Base-by-base conservation (phyloP, 2,797 vertebrate species). In the Chloroceryle inda region DNA sequence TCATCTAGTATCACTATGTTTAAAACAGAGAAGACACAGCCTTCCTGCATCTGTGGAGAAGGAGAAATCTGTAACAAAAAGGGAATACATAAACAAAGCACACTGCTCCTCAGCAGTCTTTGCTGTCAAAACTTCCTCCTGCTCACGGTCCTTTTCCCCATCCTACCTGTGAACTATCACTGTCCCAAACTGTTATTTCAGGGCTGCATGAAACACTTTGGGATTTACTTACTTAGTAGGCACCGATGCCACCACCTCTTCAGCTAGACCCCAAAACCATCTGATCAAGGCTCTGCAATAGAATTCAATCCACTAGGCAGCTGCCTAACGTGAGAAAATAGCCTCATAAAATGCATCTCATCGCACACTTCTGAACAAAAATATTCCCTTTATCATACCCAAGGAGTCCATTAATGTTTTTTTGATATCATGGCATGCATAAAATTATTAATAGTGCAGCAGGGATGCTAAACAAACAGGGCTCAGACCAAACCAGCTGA, bases 151-250 rank as follows among this genome's bases (percentile, higher is more conserved):
- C 38, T 47, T 80, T 93, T 91, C 87, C 69, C 81, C 67, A 20
- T 67, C 78, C 74, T 78, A 52, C 67, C 86, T 91, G 6, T 2
- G 92, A 94, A 96, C 74, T 88, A 67, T 47, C 90, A 61, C 81
- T 52, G 45, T 96, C 84, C 71, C 93, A 78, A 92, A 77, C 35
- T 64, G 79, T 92, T 98, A 95, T 93, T 97, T 97, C 89, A 94
- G 94, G 73, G 59, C 49, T 90, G 53, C 88, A 96, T 97, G 97
- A 96, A 97, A 66, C 95, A 92, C 79, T 95, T 96, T 44, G 97
- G 86, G 88, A 96, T 77, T 98, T 95, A 97, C 95, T 96, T 95
- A 95, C 72, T 85, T 93, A 92, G 90, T 66, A 16, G 87, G 83
- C 40, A 75, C 71, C 27, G 55, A 95, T 80, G 78, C 72, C 64